Evolutionary conservation across 2,797 vertebrate genomes (phyloP), one percentile per base, ranked within the genome.

Genomic region (Schizopygopsis malacanthus): DNA sequence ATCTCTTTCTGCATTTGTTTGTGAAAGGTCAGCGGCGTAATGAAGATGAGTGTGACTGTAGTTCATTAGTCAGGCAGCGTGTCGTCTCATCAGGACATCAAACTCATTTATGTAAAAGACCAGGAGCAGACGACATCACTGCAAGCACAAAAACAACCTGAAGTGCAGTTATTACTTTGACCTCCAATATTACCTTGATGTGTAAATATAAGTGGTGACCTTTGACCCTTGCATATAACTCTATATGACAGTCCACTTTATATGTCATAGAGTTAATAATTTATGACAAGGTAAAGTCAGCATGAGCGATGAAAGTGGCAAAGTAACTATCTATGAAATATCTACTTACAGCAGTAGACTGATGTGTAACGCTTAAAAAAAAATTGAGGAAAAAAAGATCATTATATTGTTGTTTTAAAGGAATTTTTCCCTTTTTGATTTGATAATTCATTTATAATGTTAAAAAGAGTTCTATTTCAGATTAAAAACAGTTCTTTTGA

Each of bases 21-120:
- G 52, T 52, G 86, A 92, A 94, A 95, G 94, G 93, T 94, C 91
- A 91, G 79, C 89, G 13, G 56, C 91, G 91, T 93, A 87, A 90
- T 89, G 90, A 86, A 89, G 88, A 91, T 86, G 81, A 84, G 87
- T 89, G 90, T 67, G 89, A 92, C 90, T 88, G 85, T 91, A 83
- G 80, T 92, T 94, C 90, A 91, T 93, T 93, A 94, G 92, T 8
- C 61, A 59, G 72, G 67, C 39, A 84, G 85, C 63, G 77, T 78
- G 87, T 82, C 72, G 76, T 91, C 91, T 85, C 90, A 80, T 91
- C 88, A 86, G 87, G 71, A 72, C 50, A 50, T 72, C 67, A 85
- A 88, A 86, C 89, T 91, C 87, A 89, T 76, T 65, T n/a, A 63
- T 75, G 83, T 47, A 88, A 89, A 88, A 82, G 84, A 85, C 79